Conservation (phyloP, 2,797 vertebrate species). For the Pteropus rufus region DNA sequence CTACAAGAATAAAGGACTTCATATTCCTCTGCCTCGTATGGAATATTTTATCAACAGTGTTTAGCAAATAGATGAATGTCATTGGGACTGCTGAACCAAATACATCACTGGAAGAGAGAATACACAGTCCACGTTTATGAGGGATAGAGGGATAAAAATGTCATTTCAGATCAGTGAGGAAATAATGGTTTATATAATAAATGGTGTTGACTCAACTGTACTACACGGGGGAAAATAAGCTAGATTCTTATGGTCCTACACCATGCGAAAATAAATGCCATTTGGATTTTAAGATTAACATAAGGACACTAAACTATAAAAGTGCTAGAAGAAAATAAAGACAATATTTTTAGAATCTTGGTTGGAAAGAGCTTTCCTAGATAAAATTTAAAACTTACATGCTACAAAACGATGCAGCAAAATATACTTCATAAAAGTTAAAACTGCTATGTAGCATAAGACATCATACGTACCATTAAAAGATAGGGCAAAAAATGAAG, state of each 20-base stretch:
- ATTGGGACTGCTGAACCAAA: neutral
- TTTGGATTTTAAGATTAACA: slow-evolving; percentile 14
- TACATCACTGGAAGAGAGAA: neutral
- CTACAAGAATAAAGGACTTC: slow-evolving; percentile 17
- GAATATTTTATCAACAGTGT: neutral
- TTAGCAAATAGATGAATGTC: neutral
- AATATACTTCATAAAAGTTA: neutral
- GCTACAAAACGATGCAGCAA: neutral
- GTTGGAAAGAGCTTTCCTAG: neutral
- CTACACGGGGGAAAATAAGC: neutral
- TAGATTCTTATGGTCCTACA: neutral
- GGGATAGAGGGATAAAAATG: neutral
- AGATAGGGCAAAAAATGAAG: neutral
- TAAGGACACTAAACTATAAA: slow-evolving; percentile 22
- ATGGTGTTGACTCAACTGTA: neutral
- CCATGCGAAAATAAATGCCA: neutral
- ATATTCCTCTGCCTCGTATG: neutral
- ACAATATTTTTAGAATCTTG: slow-evolving; percentile 10
- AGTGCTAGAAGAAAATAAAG: slow-evolving; percentile 23
- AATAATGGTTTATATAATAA: neutral
- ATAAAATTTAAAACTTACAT: slow-evolving; percentile 8
- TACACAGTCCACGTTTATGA: neutral
- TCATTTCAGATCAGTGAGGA: neutral
- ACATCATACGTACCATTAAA: neutral
- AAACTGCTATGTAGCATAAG: neutral